Base-by-base conservation (phyloP, 2,113 vertebrate species). In the Ammospiza caudacuta region DNA sequence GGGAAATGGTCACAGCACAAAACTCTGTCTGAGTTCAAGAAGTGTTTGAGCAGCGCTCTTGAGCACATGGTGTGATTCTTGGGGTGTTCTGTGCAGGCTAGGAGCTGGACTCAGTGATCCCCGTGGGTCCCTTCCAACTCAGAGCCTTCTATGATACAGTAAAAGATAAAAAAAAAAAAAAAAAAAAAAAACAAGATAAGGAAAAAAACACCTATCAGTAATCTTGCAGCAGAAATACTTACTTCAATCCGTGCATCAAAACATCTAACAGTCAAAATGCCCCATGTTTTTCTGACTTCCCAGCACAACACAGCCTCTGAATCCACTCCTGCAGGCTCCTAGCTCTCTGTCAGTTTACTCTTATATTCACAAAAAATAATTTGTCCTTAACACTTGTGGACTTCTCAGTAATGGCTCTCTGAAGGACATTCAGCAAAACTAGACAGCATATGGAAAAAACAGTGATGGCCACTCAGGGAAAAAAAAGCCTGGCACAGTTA, bases 1-100 rank as follows among this genome's bases (percentile, higher is more conserved):
- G 21, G 17, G 11, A 31, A 55, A 14, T 9, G 11, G 41, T 55
- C 41, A 58, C 37, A 76, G 63, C 29, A 55, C 25, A 14, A 37
- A 90, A 39, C 25, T 57, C n/a, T 67, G 33, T 7, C 52, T 12
- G 24, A 76, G 25, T 43, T 62, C n/a, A 69, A 31, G 16, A 68
- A 55, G 18, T 0, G 0, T 43, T 49, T 62, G 41, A 39, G 14
- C 14, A 69, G 33, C 0, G 0, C 20, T 35, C 24, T 22, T 6
- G 4, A 20, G 54, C 13, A 25, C 29, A 31, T 3, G 8, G 7
- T 61, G 9, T 22, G 20, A 47, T 7, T 47, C 20, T n/a, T 18
- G 16, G 29, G 6, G 25, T 43, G 17, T 16, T 25, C 25, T 69
- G 8, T 27, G 25, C 15, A 12, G 17, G 35, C 4, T 15, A 83